phyloP scores from a whole-genome alignment of 35 echinoderm and acorn worm species.

The Anneissia japonica region DNA sequence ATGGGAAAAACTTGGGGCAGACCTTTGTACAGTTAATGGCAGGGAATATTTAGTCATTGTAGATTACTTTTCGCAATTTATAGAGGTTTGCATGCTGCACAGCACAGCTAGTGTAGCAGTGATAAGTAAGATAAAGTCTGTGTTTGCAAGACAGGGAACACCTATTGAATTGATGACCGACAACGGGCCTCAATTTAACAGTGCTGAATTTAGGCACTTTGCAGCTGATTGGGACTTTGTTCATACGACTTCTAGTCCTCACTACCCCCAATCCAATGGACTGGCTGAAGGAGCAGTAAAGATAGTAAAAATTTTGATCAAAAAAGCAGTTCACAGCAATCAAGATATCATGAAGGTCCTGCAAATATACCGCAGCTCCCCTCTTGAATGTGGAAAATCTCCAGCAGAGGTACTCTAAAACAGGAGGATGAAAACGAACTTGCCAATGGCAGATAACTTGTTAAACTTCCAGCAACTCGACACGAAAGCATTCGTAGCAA shows the following conservation, averaged over 20 bases:
- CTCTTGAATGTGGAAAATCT: slow-evolving; percentile 20
- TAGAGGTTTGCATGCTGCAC: too few relatives aligned
- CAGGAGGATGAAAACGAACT: slow-evolving; percentile 5
- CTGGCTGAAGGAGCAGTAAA: background rate
- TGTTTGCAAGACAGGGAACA: slow-evolving; percentile 22
- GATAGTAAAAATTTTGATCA: background rate
- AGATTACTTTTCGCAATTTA: too few relatives aligned
- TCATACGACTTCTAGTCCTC: background rate
- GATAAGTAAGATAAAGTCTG: background rate
- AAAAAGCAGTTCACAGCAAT: background rate
- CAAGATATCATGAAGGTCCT: slow-evolving; percentile 9
- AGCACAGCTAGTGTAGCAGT: background rate
- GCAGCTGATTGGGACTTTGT: background rate
- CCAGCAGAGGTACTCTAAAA: slow-evolving; percentile 35
- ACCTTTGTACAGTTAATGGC: too few relatives aligned
- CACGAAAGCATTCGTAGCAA: background rate
- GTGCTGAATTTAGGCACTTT: background rate
- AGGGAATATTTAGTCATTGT: too few relatives aligned
- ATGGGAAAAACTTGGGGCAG: background rate
- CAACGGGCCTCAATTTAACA: too few relatives aligned
- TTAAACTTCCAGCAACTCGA: too few relatives aligned
- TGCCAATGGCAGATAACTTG: too few relatives aligned
- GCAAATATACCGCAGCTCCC: background rate
- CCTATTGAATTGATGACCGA: background rate
- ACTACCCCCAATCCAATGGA: background rate